A percentile compares a stretch with the other conserved stretches of the same genome.
These are phyloP conservation scores for Nothocercus nigrocapillus DNA, from an alignment of 2,113 vertebrate species.

Conservation along the genomic window DNA sequence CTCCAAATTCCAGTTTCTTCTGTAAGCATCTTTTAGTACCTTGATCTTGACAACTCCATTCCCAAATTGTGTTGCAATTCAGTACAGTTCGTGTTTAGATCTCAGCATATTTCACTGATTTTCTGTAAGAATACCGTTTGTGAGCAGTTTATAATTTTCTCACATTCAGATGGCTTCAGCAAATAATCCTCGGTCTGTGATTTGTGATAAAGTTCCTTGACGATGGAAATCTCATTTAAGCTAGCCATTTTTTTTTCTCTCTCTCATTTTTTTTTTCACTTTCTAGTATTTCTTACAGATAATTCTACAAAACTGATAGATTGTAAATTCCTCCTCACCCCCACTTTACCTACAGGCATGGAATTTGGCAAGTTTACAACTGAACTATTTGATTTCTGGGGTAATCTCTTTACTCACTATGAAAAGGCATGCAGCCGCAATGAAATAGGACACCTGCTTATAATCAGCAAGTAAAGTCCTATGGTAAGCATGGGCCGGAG, in stretches of 20 bases:
- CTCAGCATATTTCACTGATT: not conserved
- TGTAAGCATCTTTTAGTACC: not conserved
- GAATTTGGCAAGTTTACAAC: not conserved
- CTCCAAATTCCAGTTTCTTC: not conserved
- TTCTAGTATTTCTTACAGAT: not conserved
- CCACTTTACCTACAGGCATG: not conserved
- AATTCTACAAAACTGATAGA: not conserved
- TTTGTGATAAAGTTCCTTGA: not conserved
- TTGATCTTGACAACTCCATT: not conserved
- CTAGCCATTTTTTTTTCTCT: not conserved
- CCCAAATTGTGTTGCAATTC: not conserved
- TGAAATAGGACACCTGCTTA: not conserved
- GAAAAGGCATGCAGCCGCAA: not conserved
- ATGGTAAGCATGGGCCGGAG: not conserved
- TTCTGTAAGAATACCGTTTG: not conserved
- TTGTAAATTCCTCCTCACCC: fast-evolving
- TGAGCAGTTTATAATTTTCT: not conserved
- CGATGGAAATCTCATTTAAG: not conserved
- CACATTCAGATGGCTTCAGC: not conserved
- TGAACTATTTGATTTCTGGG: not conserved
- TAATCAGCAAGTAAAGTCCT: not conserved
- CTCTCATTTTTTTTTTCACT: not conserved
- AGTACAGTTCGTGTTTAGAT: not conserved
- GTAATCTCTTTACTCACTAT: not conserved
- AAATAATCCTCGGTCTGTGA: not conserved